Evolutionary conservation across 2,113 vertebrate species (phyloP), one percentile per base, ranked within the genome.

Genomic region (Tachysurus fulvidraco): DNA sequence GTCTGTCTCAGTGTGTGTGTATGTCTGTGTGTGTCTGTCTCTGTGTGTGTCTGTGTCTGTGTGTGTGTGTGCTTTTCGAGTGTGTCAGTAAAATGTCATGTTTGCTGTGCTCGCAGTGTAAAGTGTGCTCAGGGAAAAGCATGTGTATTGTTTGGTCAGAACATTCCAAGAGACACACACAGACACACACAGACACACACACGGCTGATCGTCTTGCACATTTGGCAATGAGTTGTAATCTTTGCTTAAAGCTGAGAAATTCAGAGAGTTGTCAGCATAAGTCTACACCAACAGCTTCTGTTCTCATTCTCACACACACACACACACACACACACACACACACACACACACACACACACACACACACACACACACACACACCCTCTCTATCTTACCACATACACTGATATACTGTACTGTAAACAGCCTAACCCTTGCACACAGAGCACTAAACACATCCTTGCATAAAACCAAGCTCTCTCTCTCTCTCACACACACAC

Each of bases 231-330:
- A 78, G 79, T 67, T 84, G 81, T 86, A 81, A 89, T 84, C 86
- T 80, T 87, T 84, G 73, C 76, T 44, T 89, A 67, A 77, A 83
- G 74, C 81, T 90, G 86, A 85, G 84, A 83, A 87, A 88, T 90
- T 90, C 78, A 2, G 82, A 86, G 55, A 52, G 67, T 85, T 87
- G 85, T 89, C 60, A 62, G 76, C 83, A 67, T 80, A 69, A 86
- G 86, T 55, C 83, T 83, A 62, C 36, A 87, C 73, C 41, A 85
- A 79, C 67, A 74, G 71, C 52, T 74, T 67, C 57, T 84, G 60
- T 71, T 77, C 67, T 60, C 77, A 54, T 44, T 23, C 65, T 25
- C 64, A 50, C n/a, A 46, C 78, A 81, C 62, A 57, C 46, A 59
- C 85, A 71, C 85, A 25, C 64, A 81, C 54, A 79, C 77, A 71